Percentiles rank a stretch among this genome's conserved stretches.
These are phyloP conservation scores for Aptenodytes forsteri DNA, from an alignment of 2,113 vertebrate genomes.

Conservation along the genomic window DNA sequence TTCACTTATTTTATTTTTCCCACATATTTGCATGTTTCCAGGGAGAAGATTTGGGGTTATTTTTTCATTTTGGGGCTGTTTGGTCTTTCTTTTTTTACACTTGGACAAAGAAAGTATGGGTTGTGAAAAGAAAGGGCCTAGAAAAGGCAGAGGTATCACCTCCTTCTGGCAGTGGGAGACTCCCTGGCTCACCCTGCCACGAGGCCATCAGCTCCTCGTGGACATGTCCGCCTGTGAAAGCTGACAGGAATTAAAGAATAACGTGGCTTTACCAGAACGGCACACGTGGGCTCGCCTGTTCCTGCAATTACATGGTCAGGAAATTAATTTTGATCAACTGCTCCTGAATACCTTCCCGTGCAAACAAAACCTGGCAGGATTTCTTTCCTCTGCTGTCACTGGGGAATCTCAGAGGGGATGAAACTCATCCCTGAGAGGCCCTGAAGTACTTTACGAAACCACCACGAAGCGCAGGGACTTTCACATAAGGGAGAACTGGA, in stretches of 20 bases:
- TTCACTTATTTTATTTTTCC: not conserved
- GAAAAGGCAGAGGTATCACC: not conserved
- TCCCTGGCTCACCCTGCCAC: not conserved
- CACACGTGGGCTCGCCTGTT: rapidly evolving
- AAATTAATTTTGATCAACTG: not conserved
- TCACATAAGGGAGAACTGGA: not conserved
- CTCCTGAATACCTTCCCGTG: not conserved
- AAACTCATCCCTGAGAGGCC: not conserved
- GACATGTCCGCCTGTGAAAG: not conserved
- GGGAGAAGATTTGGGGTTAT: not conserved
- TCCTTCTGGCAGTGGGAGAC: not conserved
- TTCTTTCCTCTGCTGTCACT: not conserved
- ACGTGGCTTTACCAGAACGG: not conserved
- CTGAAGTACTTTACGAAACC: not conserved
- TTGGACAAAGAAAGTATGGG: not conserved
- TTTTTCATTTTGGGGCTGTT: not conserved
- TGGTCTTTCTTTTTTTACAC: not conserved
- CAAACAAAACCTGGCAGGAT: not conserved
- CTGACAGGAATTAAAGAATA: not conserved
- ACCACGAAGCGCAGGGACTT: rapidly evolving
- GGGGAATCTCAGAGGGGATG: not conserved
- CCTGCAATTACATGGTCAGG: not conserved
- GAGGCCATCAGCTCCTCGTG: not conserved
- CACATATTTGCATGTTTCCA: not conserved
- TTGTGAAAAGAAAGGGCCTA: not conserved